These are phyloP conservation scores for Drosophila kikkawai DNA, from an alignment of 1,140 invertebrate species.

Conservation along the genomic window DNA sequence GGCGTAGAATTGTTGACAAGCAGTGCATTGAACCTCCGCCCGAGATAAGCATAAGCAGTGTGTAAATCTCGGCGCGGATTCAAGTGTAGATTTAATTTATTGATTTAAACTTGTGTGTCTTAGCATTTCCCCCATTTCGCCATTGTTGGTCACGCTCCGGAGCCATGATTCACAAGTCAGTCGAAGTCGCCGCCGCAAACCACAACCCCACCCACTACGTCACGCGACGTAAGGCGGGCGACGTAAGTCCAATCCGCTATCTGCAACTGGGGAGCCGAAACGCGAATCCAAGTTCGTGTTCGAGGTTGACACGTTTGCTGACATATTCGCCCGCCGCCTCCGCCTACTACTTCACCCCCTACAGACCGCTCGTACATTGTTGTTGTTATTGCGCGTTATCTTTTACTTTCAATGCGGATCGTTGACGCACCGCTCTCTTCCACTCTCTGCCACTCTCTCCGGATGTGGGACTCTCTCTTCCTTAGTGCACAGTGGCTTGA, in stretches of 20 bases:
- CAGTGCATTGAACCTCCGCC: constrained; percentile 51
- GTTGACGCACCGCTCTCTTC: constrained; percentile 15
- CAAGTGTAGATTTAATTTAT: constrained; percentile 48
- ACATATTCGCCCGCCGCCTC: constrained; percentile 28
- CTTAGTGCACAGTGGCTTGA: constrained; percentile 6
- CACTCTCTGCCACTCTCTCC: constrained; percentile 24
- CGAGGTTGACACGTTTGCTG: constrained; percentile 64
- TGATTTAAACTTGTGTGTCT: constrained; percentile 48
- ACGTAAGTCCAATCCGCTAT: constrained; percentile 30
- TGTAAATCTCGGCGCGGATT: not conserved
- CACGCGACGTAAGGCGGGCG: constrained; percentile 34
- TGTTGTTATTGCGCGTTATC: constrained; percentile 75
- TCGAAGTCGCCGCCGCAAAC: constrained; percentile 10
- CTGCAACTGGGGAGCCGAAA: constrained; percentile 33
- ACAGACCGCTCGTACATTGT: constrained; percentile 15
- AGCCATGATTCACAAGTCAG: constrained; percentile 40
- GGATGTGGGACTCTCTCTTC: constrained; percentile 6
- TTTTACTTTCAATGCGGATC: constrained; percentile 79
- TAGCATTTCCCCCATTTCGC: constrained; percentile 32
- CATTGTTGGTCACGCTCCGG: constrained; percentile 58
- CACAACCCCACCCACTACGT: constrained; percentile 45
- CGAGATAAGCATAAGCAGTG: constrained; percentile 24
- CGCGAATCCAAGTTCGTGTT: constrained; percentile 50
- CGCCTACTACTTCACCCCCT: constrained; percentile 5
- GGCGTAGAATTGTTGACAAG: constrained; percentile 25